Evolutionary conservation across 2,113 vertebrate genomes (phyloP).

Genomic region (Clarias magur): DNA sequence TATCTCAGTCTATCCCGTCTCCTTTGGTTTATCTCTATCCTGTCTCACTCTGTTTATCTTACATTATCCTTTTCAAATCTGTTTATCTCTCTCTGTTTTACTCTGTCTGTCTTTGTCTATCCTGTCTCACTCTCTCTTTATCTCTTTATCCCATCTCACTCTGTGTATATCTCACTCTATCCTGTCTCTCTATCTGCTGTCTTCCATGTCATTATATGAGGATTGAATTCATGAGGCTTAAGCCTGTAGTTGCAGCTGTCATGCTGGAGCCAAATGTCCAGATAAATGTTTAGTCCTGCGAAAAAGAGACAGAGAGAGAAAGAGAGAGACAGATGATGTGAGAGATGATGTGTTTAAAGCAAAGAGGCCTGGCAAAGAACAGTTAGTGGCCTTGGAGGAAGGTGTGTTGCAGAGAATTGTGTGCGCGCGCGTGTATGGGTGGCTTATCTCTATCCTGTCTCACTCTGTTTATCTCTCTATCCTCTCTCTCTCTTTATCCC

Average conservation of each 20-base stretch:
- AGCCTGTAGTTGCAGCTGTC: background rate
- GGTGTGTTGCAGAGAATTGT: background rate
- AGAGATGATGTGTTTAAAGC: background rate
- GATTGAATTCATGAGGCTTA: background rate
- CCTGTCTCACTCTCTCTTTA: background rate
- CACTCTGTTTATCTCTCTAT: too few species aligned
- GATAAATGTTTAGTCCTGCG: background rate
- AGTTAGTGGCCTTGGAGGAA: slow-evolving; percentile 11
- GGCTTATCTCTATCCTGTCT: too few species aligned
- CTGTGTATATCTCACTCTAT: background rate
- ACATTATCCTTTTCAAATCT: background rate
- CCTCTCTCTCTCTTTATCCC: background rate
- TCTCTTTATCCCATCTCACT: background rate
- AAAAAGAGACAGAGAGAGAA: background rate
- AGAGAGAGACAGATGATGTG: background rate
- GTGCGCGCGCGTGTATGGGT: too few species aligned
- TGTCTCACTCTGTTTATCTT: background rate
- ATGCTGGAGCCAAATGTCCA: background rate
- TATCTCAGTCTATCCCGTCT: too few species aligned
- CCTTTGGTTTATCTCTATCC: background rate
- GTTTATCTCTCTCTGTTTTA: background rate
- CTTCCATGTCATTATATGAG: background rate
- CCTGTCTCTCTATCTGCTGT: background rate
- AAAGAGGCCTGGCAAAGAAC: slow-evolving; percentile 44
- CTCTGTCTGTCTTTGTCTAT: background rate